Base-by-base conservation (phyloP, 2,888 invertebrate genomes). In the Euzetes globulus region DNA sequence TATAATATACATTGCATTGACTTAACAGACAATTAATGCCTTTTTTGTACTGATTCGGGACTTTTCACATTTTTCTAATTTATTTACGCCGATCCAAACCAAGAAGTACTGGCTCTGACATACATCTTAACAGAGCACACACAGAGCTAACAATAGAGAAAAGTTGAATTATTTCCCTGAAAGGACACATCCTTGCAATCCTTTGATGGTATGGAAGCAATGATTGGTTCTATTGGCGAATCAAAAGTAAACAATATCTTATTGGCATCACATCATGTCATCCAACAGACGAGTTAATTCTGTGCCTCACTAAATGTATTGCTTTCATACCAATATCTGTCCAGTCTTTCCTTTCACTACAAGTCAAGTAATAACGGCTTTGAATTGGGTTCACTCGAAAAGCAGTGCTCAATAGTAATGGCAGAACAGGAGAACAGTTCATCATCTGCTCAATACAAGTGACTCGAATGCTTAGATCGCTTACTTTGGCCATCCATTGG, bases 181-280 rank as follows among this genome's bases (percentile, higher is more conserved):
- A 68, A 68, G 45, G 22, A 45, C 68, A 68, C 68, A 45, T 68
- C 45, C 68, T 68, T 68, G 22, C 68, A 68, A 22, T 63, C 29
- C 33, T 33, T 63, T 27, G 27, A 15, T 22, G 41, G 37, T 37
- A 63, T 45, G 22, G 45, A 68, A 68, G n/a, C 45, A 6, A 68
- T 9, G 29, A 22, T 29, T 45, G 25, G 22, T 68, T 45, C 41
- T n/a, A 68, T 25, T 19, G 19, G 15, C 41, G 11, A 45, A 45
- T 68, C 19, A 45, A 68, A 68, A 68, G 68, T 68, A 37, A 68
- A 68, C 45, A 68, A 65, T 68, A 68, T 68, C 68, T 41, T 45
- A 68, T 68, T 17, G 68, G 41, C 37, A 68, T 68, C 68, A 45
- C 68, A 41, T 68, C 55, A 55, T 55, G 55, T 55, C 45, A 68